Base-by-base conservation (phyloP, 2,113 vertebrate genomes). In the Himantopus leucocephalus region DNA sequence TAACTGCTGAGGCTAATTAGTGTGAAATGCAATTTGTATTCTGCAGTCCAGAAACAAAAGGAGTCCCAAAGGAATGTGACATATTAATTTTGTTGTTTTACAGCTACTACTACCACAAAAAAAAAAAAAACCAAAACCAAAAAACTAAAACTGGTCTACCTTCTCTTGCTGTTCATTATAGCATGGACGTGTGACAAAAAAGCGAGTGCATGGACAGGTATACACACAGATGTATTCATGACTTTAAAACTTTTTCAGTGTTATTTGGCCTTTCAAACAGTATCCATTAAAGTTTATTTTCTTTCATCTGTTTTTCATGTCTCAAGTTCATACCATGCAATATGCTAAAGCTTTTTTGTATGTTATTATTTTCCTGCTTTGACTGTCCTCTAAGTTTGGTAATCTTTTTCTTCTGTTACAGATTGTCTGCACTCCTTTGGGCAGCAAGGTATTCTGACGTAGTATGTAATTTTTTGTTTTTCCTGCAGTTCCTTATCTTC, bases 11-110 rank as follows among this genome's bases (percentile, higher is more conserved):
- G 75, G 47, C 11, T 97, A 88, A 93, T 90, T 71, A 91, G 63
- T 95, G 47, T 95, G 83, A 97, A 97, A 98, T 74, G 73, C 73
- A 91, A 92, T 97, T 97, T 96, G 58, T 96, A 39, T 47, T 96
- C 85, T 95, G 90, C 73, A 85, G 39, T 76, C 45, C 88, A 88
- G 88, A 90, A 85, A 91, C 14, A 79, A 90, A 92, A 53, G 84
- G 18, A 94, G 22, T 37, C 80, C 55, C 72, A 91, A 58, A 95
- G 90, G 58, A 96, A 91, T 95, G 60, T 85, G 62, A 56, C 30
- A 70, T 66, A 70, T 55, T 75, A 39, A 58, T 83, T 86, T 56
- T 56, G 90, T 62, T 77, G 27, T 15, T 96, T 95, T 85, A n/a
- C 14, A 60, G 5, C 18, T 56, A 81, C 23, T 41, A n/a, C 6